Evolutionary conservation across 2,888 invertebrate species (phyloP), one percentile per base, ranked within the genome.

Genomic region (Thymelicus sylvestris): DNA sequence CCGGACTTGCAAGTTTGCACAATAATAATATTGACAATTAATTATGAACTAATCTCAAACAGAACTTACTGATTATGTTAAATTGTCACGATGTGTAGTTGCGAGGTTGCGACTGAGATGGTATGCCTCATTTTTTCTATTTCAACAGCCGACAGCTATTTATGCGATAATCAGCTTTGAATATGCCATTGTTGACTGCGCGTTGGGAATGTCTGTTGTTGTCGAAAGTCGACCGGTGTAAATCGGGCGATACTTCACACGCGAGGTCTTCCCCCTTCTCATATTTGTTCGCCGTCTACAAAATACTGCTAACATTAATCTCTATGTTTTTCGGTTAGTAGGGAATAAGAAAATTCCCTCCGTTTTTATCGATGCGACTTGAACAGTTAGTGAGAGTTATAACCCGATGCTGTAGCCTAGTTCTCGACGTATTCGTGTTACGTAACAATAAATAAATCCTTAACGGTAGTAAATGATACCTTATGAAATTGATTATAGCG

Each of bases 241-340:
- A 66, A 44, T 31, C 60, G 41, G 10, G 31, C 7, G 39, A 48
- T 55, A 68, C n/a, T 55, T 55, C 39, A 15, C 71, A 55, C 71
- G 66, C 41, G 60, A 64, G 19, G 19, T 8, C 55, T 15, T 39
- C 7, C 66, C 55, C 52, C 60, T 59, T 67, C 48, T 24, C n/a
- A 57, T 55, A 50, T 48, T 61, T 24, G 61, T 59, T 39, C 60
- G 61, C 61, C 24, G 61, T 50, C 61, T 50, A 52, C 50, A 50
- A 67, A 41, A 67, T 67, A 31, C 13, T n/a, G 59, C 57, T 47
- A 67, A 57, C 63, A 72, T 66, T 74, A 72, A 73, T 74, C 71
- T 67, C 59, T 62, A 66, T 73, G 72, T 75, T 74, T 76, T 41
- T 66, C 73, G 69, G 70, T 74, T 61, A 61, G 61, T 67, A 67